Evolutionary conservation across 2,888 invertebrate genomes (phyloP).

Genomic region (Villa cingulata): DNA sequence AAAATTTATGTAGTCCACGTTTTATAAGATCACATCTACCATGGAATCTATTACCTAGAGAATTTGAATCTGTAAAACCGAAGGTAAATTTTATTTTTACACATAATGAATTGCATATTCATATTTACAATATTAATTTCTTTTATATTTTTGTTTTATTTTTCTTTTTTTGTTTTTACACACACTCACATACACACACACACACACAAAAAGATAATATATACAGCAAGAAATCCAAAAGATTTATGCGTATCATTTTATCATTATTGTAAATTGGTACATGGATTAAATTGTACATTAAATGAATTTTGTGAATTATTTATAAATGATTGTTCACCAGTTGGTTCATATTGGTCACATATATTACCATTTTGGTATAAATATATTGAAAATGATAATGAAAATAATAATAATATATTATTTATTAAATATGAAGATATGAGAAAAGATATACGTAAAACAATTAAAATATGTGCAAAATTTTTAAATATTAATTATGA

Average conservation of each 20-base stretch:
- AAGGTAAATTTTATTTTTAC: slow-evolving; percentile 41
- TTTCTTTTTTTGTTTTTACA: neutral
- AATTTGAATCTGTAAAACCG: slow-evolving; percentile 49
- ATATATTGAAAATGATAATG: slow-evolving; percentile 19
- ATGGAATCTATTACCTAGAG: slow-evolving; percentile 53
- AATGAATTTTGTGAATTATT: slow-evolving; percentile 65
- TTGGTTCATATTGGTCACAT: slow-evolving; percentile 53
- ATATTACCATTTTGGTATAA: slow-evolving; percentile 55
- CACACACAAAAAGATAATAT: slow-evolving; percentile 69
- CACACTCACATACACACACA: too few relatives aligned
- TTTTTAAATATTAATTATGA: slow-evolving; percentile 43
- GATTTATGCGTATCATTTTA: slow-evolving; percentile 82
- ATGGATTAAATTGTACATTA: slow-evolving; percentile 50
- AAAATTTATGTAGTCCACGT: slow-evolving; percentile 52
- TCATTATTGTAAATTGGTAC: slow-evolving; percentile 63
- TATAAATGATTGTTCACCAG: slow-evolving; percentile 49
- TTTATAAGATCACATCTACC: slow-evolving; percentile 65
- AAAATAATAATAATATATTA: slow-evolving; percentile 55
- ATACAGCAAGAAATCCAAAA: slow-evolving; percentile 78
- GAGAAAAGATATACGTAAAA: slow-evolving; percentile 54
- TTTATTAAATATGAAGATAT: slow-evolving; percentile 74
- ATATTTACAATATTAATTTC: neutral
- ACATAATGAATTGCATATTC: neutral
- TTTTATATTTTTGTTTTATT: too few relatives aligned
- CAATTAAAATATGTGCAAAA: slow-evolving; percentile 52